Percentiles rank a stretch among this genome's conserved stretches.
Evolutionary conservation across 1,140 invertebrate genomes (phyloP).

Genomic region (Heliconius hewitsoni): DNA sequence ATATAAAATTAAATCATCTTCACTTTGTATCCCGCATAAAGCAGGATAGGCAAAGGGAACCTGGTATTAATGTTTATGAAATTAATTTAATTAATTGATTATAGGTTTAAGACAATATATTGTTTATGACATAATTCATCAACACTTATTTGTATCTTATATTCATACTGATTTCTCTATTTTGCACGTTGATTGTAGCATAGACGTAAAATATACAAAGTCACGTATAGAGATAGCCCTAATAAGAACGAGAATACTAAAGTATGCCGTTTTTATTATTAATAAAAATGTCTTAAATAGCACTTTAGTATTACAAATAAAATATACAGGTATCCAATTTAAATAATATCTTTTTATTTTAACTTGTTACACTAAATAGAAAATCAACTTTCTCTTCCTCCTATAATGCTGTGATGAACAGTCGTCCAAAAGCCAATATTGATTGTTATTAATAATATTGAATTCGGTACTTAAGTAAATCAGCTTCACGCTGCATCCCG

Average conservation of each 20-base stretch:
- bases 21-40: too few species aligned
- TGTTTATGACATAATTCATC: neutral
- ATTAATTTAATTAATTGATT: too few species aligned
- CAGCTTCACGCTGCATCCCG: too few species aligned
- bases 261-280: neutral
- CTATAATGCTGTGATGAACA: neutral
- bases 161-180: neutral
- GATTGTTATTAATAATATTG: neutral
- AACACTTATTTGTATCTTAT: neutral
- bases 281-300: neutral
- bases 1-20: too few species aligned
- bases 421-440: neutral
- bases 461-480: neutral
- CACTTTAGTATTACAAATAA: neutral
- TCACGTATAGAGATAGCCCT: neutral
- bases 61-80: too few species aligned
- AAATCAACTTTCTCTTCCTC: conserved; percentile 1
- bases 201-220: neutral
- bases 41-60: too few species aligned
- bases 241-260: neutral
- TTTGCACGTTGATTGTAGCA: conserved; percentile 6
- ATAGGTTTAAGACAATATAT: too few species aligned
- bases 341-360: neutral
- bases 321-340: neutral
- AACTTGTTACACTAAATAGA: neutral